Conservation (phyloP, 2,797 vertebrate genomes). For the Acanthurus tractus region DNA sequence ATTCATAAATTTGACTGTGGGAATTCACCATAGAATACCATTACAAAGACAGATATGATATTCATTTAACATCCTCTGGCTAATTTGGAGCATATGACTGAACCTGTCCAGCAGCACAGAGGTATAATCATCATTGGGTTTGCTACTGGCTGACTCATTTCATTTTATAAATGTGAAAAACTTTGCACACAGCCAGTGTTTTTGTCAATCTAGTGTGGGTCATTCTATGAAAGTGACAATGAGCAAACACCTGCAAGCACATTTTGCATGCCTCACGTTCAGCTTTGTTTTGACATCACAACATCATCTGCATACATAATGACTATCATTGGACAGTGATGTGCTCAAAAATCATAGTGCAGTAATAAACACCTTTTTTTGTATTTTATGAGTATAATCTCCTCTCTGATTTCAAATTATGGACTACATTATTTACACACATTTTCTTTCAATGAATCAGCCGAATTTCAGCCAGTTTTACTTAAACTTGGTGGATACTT, state of each 20-base stretch:
- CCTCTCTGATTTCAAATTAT: slow-evolving; percentile 21
- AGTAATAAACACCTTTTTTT: neutral
- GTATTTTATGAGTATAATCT: slow-evolving; percentile 2
- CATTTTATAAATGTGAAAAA: slow-evolving; percentile 32
- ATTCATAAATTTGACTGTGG: slow-evolving; percentile 8
- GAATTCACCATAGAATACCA: slow-evolving; percentile 5
- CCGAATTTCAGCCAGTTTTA: slow-evolving; percentile 6
- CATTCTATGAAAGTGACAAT: slow-evolving; percentile 31
- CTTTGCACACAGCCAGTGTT: neutral
- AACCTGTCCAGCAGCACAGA: slow-evolving; percentile 23
- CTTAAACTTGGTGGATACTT: neutral
- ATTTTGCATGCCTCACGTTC: slow-evolving; percentile 31
- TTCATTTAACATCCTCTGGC: slow-evolving; percentile 33
- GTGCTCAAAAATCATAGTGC: slow-evolving; percentile 25
- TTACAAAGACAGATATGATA: slow-evolving; percentile 15
- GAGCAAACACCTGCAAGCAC: slow-evolving; percentile 38
- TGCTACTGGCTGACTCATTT: slow-evolving; percentile 7
- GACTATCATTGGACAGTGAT: slow-evolving; percentile 18
- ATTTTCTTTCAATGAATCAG: slow-evolving; percentile 13
- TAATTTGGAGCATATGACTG: slow-evolving; percentile 25
- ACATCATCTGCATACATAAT: slow-evolving; percentile 44
- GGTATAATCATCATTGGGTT: slow-evolving; percentile 27
- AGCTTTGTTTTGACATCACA: slow-evolving; percentile 32
- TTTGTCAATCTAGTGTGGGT: slow-evolving; percentile 27
- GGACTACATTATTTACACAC: neutral